Evolutionary conservation across 2,888 invertebrate genomes (phyloP).

Genomic region (Tanaodytes sp.): DNA sequence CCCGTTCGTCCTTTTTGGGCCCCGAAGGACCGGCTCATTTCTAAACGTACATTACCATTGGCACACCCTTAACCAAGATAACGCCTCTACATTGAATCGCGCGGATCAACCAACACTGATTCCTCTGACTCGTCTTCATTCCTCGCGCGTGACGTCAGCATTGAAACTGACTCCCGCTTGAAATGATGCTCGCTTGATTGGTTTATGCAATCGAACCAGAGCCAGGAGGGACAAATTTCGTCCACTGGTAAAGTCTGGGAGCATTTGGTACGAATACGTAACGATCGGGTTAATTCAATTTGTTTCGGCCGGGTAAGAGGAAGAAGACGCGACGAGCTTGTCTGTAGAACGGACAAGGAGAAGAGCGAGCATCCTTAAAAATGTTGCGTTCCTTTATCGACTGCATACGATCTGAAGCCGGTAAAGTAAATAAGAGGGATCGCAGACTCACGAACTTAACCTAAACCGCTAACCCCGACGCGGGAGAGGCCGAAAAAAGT

Average conservation of each 20-base stretch:
- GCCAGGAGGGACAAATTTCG: conserved; percentile 10
- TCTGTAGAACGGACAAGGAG: no score
- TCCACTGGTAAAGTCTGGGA: no score
- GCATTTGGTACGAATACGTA: conserved; percentile 45
- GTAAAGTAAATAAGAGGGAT: conserved; percentile 66
- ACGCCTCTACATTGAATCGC: conserved; percentile 35
- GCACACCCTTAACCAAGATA: conserved; percentile 41
- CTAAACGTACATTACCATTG: conserved; percentile 39
- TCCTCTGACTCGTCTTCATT: conserved; percentile 27
- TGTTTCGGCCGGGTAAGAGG: conserved; percentile 44
- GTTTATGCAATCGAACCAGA: conserved; percentile 33
- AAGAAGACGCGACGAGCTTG: conserved; percentile 31
- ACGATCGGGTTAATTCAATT: conserved; percentile 60
- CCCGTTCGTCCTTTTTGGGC: conserved; percentile 23
- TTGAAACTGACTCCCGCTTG: background rate
- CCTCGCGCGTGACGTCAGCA: conserved; percentile 26
- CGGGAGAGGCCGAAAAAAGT: conserved; percentile 43
- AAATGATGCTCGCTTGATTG: no score
- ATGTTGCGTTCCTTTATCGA: conserved; percentile 60
- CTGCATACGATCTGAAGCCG: conserved; percentile 61
- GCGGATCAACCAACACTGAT: conserved; percentile 12
- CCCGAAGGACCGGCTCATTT: background rate
- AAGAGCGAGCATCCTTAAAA: conserved; percentile 45
- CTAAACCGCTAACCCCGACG: conserved; percentile 62
- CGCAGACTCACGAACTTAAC: conserved; percentile 63